These are phyloP conservation scores for Ophion costatus DNA, from an alignment of 2,888 invertebrate species.

Conservation along the genomic window DNA sequence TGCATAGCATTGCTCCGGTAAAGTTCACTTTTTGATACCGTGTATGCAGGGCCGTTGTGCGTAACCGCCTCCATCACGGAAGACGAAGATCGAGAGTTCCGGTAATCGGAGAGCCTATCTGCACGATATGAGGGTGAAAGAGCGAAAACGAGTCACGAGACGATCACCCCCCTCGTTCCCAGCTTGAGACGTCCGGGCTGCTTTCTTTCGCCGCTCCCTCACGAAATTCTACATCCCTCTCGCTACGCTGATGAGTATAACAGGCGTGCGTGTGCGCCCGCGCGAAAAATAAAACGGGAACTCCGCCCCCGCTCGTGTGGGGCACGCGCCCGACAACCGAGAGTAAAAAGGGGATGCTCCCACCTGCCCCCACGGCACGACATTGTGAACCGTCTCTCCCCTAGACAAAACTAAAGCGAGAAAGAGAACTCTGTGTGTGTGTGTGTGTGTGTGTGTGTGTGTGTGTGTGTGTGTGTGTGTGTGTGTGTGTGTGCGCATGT, in stretches of 20 bases:
- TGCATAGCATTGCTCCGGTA: neutral
- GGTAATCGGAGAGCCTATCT: constrained; percentile 59
- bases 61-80: neutral
- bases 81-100: constrained; percentile 49
- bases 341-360: constrained; percentile 74
- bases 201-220: constrained; percentile 22
- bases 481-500: constrained; percentile 8
- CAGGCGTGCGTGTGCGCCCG: constrained; percentile 44
- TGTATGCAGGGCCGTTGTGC: neutral
- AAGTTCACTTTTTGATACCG: constrained; percentile 22
- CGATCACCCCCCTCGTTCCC: neutral
- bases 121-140: constrained; percentile 2
- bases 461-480: too few species aligned
- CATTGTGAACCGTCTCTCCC: constrained; percentile 75
- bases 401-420: constrained; percentile 77
- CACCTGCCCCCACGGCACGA: constrained; percentile 80
- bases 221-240: constrained; percentile 38
- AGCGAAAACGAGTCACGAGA: constrained; percentile 23
- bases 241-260: constrained; percentile 1
- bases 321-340: constrained; percentile 80
- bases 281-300: constrained; percentile 67
- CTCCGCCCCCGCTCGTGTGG: constrained; percentile 83
- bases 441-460: constrained; percentile 13
- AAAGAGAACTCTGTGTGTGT: constrained; percentile 9
- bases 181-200: constrained; percentile 52